A percentile compares a stretch with the other conserved stretches of the same genome.
Conservation (phyloP, 2,888 invertebrate species). For the Epirrhoe tristata region DNA sequence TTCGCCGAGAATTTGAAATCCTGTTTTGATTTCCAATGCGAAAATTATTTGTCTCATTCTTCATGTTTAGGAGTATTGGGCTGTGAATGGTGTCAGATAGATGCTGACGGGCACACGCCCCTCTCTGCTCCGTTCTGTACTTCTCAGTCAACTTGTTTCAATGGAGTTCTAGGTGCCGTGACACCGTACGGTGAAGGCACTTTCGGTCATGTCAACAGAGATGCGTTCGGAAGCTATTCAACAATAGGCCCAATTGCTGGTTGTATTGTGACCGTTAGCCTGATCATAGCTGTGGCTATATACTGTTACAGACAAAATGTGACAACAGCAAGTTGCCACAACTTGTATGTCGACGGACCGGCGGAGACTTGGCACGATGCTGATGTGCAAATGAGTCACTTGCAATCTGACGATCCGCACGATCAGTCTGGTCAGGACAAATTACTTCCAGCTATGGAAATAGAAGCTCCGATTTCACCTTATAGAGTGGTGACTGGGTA, state of each 20-base stretch:
- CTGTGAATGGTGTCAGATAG: slow-evolving; percentile 96
- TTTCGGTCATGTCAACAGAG: slow-evolving; percentile 78
- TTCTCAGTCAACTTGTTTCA: slow-evolving; percentile 92
- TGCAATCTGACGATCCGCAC: slow-evolving; percentile 89
- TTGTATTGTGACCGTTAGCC: slow-evolving; percentile 92
- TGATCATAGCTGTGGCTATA: slow-evolving; percentile 92
- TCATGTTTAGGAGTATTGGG: slow-evolving; percentile 91
- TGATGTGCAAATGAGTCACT: slow-evolving; percentile 89
- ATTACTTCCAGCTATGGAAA: slow-evolving; percentile 84
- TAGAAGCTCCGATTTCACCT: slow-evolving; percentile 92
- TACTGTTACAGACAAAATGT: slow-evolving; percentile 93
- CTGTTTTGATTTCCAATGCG: slow-evolving; percentile 89
- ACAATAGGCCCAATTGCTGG: slow-evolving; percentile 95
- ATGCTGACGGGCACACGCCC: slow-evolving; percentile 89
- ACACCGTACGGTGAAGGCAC: slow-evolving; percentile 93
- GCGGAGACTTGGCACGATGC: slow-evolving; percentile 82
- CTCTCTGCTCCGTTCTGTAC: slow-evolving; percentile 92
- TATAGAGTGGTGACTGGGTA: slow-evolving; percentile 94
- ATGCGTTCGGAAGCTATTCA: slow-evolving; percentile 85
- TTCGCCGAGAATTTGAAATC: slow-evolving; percentile 85
- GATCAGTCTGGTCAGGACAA: slow-evolving; percentile 88
- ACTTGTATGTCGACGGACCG: slow-evolving; percentile 81
- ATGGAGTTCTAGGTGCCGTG: slow-evolving; percentile 92
- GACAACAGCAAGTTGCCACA: slow-evolving; percentile 78
- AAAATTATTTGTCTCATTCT: slow-evolving; percentile 86